A percentile compares a stretch with the other conserved stretches of the same genome.
These are phyloP conservation scores for Streblospio benedicti DNA, from an alignment of 1,140 invertebrate genomes.

Conservation along the genomic window DNA sequence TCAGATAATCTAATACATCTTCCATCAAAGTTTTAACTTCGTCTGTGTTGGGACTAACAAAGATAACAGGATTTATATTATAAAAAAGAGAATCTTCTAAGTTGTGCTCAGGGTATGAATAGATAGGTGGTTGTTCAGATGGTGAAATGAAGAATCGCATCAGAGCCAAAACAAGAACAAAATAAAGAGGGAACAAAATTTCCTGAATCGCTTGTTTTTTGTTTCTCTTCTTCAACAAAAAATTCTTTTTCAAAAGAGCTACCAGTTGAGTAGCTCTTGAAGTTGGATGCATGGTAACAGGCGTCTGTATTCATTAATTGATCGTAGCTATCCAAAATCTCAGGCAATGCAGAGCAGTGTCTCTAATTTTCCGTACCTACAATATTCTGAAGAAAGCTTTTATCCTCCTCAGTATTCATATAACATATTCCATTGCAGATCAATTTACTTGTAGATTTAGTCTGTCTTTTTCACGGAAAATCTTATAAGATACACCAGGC, in stretches of 20 bases:
- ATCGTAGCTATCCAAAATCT: too few species aligned
- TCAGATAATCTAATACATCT: slow-evolving; percentile 14
- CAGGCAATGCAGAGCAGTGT: too few species aligned
- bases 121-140: slow-evolving; percentile 64
- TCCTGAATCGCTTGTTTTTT: slow-evolving; percentile 53
- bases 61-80: neutral
- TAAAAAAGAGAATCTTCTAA: slow-evolving; percentile 47
- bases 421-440: too few species aligned
- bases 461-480: too few species aligned
- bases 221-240: slow-evolving; percentile 2
- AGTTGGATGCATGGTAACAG: too few species aligned
- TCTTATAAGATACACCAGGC: too few species aligned
- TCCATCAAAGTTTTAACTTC: slow-evolving; percentile 54
- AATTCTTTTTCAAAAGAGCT: neutral
- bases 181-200: slow-evolving; percentile 63
- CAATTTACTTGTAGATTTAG: too few species aligned
- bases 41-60: slow-evolving; percentile 56
- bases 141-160: slow-evolving; percentile 63
- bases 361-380: too few species aligned
- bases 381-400: too few species aligned
- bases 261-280: too few species aligned
- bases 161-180: slow-evolving; percentile 60
- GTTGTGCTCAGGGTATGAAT: slow-evolving; percentile 51
- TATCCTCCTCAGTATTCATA: too few species aligned
- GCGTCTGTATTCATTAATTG: too few species aligned